phyloP scores from a whole-genome alignment of 1,140 invertebrate species.

The Drosophila varians region DNA sequence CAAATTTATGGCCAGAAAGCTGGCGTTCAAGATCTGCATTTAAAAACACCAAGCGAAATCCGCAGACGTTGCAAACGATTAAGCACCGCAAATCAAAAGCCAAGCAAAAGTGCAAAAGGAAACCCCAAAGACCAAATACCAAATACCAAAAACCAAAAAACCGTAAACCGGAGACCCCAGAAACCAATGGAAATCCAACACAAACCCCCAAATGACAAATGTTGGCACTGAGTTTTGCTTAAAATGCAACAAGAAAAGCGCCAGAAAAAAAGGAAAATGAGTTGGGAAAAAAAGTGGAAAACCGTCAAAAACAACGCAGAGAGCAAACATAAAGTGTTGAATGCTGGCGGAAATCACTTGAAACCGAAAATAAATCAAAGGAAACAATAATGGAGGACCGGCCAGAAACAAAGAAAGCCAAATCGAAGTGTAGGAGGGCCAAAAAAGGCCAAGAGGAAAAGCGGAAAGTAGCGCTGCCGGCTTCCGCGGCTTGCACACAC shows the following conservation, averaged over 20 bases:
- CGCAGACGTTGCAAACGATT: slow-evolving; percentile 73
- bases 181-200: slow-evolving; percentile 49
- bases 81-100: slow-evolving; percentile 73
- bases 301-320: slow-evolving; percentile 31
- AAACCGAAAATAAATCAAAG: slow-evolving; percentile 79
- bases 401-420: slow-evolving; percentile 47
- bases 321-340: slow-evolving; percentile 72
- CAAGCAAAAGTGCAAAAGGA: slow-evolving; percentile 40
- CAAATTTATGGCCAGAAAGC: slow-evolving; percentile 69
- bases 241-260: slow-evolving; percentile 36
- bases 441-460: slow-evolving; percentile 34
- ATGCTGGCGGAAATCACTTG: slow-evolving; percentile 78
- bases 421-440: slow-evolving; percentile 21
- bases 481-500: slow-evolving; percentile 44
- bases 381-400: slow-evolving; percentile 69
- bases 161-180: slow-evolving; percentile 12
- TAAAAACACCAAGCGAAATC: slow-evolving; percentile 38
- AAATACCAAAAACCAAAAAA: not conserved
- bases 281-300: slow-evolving; percentile 14
- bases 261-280: slow-evolving; percentile 11
- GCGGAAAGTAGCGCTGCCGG: slow-evolving; percentile 59
- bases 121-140: slow-evolving; percentile 35
- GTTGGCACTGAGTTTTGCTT: slow-evolving; percentile 48
- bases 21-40: slow-evolving; percentile 52
- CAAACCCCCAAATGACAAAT: slow-evolving; percentile 72